These are phyloP conservation scores for Saccopteryx bilineata DNA, from an alignment of 2,113 vertebrate genomes.

Conservation along the genomic window DNA sequence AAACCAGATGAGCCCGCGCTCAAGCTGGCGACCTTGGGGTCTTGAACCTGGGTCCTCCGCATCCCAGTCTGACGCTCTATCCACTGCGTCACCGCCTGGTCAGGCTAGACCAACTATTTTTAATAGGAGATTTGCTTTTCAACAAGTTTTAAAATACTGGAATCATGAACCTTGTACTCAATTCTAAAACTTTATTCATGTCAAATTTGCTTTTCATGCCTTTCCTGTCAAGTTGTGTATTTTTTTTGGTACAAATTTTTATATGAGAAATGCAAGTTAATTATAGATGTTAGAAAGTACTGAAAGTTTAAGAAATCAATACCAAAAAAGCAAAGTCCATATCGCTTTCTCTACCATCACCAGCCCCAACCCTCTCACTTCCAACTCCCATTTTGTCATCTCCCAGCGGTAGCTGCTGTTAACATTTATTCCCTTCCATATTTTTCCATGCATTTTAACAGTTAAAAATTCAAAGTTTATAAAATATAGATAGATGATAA, in stretches of 20 bases:
- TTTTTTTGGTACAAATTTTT: slow-evolving; percentile 30
- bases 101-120: not conserved
- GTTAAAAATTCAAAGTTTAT: not conserved
- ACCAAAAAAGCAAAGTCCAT: not conserved
- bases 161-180: not conserved
- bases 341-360: not conserved
- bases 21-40: no score
- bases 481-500: not conserved
- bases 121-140: not conserved
- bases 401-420: not conserved
- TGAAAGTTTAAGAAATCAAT: not conserved
- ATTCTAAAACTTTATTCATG: not conserved
- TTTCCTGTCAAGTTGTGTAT: not conserved
- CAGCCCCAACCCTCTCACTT: not conserved
- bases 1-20: no score
- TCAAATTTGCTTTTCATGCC: not conserved
- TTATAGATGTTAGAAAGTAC: slow-evolving; percentile 8
- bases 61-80: no score
- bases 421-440: not conserved
- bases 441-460: slow-evolving; percentile 12
- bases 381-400: not conserved
- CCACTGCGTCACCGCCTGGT: no score
- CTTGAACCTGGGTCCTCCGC: no score
- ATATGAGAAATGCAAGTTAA: not conserved
- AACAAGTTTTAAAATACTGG: not conserved